These are phyloP conservation scores for Alcedo atthis DNA, from an alignment of 2,797 vertebrate species.

Conservation along the genomic window DNA sequence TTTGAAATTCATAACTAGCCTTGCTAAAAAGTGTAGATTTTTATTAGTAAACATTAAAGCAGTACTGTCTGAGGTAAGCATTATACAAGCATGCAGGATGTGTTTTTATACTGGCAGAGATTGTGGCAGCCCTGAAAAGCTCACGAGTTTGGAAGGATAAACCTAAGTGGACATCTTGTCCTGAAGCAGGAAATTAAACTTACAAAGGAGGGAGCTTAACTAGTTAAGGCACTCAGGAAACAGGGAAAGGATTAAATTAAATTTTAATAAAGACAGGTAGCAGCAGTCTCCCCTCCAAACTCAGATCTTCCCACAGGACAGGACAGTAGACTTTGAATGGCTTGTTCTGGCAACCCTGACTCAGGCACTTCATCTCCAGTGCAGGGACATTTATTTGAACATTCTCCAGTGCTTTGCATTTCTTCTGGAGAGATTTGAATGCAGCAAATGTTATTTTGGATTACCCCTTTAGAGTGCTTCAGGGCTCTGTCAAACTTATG, in stretches of 20 bases:
- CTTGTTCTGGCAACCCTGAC: fast-evolving
- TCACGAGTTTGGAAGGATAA: neutral
- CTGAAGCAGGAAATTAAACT: neutral
- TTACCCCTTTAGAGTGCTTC: neutral
- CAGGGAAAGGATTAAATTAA: neutral
- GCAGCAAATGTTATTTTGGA: neutral
- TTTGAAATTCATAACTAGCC: neutral
- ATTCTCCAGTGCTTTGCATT: neutral
- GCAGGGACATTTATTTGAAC: neutral
- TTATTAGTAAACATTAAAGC: neutral
- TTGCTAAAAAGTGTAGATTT: neutral
- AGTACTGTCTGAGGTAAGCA: neutral
- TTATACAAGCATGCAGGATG: neutral
- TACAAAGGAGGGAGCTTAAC: neutral
- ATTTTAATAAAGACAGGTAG: neutral
- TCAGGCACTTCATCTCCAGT: neutral
- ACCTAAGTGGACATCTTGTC: neutral
- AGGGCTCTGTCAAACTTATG: neutral
- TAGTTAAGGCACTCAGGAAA: neutral
- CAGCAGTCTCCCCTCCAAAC: neutral
- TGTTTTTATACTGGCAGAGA: neutral
- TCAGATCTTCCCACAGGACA: neutral
- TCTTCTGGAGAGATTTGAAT: neutral
- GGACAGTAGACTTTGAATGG: neutral
- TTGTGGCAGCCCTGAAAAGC: neutral